phyloP scores from a whole-genome alignment of 2,113 vertebrate species.

The Rhagologus leucostigma region DNA sequence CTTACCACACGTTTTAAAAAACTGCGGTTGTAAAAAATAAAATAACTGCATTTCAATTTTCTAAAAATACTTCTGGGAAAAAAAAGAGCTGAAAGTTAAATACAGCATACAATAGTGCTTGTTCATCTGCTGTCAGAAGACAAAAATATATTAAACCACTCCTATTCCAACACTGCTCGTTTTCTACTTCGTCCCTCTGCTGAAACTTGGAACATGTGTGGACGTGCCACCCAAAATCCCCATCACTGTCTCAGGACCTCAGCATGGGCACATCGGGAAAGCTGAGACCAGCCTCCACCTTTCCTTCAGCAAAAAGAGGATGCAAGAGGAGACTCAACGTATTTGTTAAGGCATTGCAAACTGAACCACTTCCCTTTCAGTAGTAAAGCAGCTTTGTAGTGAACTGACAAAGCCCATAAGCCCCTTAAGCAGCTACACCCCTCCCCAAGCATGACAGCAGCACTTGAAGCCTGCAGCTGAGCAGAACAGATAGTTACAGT shows the following conservation, averaged over 20 bases:
- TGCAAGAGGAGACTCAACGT: accelerated
- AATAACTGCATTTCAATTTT: background rate
- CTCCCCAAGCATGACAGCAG: background rate
- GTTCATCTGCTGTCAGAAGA: too few species aligned
- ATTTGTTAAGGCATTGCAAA: accelerated
- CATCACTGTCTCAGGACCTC: accelerated
- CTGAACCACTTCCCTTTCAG: background rate
- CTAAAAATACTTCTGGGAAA: background rate
- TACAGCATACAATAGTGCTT: too few species aligned
- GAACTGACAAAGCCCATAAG: background rate
- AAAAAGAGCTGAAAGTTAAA: background rate
- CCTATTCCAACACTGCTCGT: accelerated
- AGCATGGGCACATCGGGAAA: accelerated
- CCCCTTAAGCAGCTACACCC: too few species aligned
- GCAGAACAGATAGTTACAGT: background rate
- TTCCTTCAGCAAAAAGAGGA: background rate
- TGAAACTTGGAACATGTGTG: accelerated
- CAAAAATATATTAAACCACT: background rate
- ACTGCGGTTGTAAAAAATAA: too few species aligned
- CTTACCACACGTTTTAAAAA: accelerated
- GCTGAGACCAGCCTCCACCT: background rate
- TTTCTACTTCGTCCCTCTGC: background rate
- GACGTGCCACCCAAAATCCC: accelerated
- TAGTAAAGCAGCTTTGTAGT: background rate
- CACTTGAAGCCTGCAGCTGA: background rate